A percentile compares a stretch with the other conserved stretches of the same genome.
These are phyloP conservation scores for Macropodus opercularis DNA, from an alignment of 2,797 vertebrate genomes.

Conservation along the genomic window DNA sequence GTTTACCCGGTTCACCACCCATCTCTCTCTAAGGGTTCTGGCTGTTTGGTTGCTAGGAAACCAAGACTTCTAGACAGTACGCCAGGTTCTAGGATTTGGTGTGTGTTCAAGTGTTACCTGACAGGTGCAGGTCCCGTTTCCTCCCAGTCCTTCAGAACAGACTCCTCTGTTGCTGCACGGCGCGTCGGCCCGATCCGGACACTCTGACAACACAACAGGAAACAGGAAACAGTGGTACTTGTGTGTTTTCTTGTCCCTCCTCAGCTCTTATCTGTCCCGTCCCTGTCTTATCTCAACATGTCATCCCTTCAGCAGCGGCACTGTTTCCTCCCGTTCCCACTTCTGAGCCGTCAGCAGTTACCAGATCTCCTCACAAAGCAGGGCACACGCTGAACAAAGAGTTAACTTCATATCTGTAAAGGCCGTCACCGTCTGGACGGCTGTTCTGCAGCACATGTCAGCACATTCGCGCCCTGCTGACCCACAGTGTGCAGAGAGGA, in stretches of 20 bases:
- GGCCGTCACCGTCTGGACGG: no score
- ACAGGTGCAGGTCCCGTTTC: constrained; percentile 89
- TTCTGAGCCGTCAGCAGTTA: background rate
- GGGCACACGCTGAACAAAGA: no score
- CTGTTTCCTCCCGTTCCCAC: background rate
- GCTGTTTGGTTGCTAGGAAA: no score
- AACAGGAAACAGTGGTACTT: background rate
- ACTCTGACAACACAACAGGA: constrained; percentile 58
- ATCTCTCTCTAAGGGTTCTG: no score
- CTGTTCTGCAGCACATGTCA: constrained; percentile 29
- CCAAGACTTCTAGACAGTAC: no score
- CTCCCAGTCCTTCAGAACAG: constrained; percentile 87
- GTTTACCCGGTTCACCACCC: no score
- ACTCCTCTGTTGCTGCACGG: constrained; percentile 84
- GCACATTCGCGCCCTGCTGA: constrained; percentile 69
- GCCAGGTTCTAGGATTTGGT: no score
- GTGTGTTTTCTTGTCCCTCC: background rate
- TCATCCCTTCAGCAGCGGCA: background rate
- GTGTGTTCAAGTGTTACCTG: constrained; percentile 78
- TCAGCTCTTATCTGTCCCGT: background rate
- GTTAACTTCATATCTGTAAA: no score
- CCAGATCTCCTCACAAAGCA: no score
- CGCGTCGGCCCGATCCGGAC: constrained; percentile 81
- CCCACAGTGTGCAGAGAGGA: constrained; percentile 43
- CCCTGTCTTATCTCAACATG: constrained; percentile 9